Percentiles rank a stretch among this genome's conserved stretches.
Conservation (phyloP, 2,888 invertebrate species). For the Standfussiana lucernea region DNA sequence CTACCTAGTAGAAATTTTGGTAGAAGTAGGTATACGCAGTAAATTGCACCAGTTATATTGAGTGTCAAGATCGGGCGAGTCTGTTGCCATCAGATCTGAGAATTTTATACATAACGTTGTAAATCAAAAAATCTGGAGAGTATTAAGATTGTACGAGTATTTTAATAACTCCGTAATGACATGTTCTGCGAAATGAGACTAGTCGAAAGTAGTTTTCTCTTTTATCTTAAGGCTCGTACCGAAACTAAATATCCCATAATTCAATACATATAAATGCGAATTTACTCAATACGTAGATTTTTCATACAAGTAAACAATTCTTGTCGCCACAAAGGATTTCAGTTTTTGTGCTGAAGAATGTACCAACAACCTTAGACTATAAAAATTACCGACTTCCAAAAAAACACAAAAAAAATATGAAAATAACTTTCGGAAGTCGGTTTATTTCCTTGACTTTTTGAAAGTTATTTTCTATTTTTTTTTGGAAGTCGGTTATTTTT, state of each 20-base stretch:
- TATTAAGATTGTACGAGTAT: neutral
- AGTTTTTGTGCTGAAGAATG: neutral
- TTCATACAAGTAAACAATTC: neutral
- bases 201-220: neutral
- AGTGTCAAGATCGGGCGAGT: neutral
- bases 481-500: too few species aligned
- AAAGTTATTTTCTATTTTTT: too few species aligned
- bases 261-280: neutral
- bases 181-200: neutral
- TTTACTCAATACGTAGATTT: neutral
- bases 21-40: neutral
- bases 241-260: neutral
- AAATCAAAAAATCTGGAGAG: neutral
- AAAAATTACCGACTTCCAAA: too few species aligned
- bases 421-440: too few species aligned
- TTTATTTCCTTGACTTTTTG: too few species aligned
- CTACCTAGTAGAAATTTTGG: too few species aligned
- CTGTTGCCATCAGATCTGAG: neutral
- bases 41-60: neutral
- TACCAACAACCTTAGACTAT: neutral
- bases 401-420: too few species aligned
- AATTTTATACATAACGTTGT: neutral
- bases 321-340: neutral
- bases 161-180: neutral
- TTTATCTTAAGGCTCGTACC: neutral